These are phyloP conservation scores for Halyomorpha halys DNA, from an alignment of 1,140 invertebrate genomes.

Conservation along the genomic window DNA sequence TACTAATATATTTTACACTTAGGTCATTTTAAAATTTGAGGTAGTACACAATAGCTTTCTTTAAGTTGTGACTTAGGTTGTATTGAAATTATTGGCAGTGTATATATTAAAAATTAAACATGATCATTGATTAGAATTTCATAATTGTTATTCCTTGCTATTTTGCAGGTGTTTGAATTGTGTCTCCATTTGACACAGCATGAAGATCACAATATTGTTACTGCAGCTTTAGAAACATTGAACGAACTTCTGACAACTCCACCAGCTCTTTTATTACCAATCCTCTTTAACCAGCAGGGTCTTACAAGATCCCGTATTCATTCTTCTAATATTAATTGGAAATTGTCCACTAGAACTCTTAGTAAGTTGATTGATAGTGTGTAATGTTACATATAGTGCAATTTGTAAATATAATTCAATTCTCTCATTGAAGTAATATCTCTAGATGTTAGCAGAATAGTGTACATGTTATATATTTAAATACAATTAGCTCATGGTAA, in stretches of 20 bases:
- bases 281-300: slow-evolving; percentile 47
- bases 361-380: slow-evolving; percentile 27
- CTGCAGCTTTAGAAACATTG: slow-evolving; percentile 68
- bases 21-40: too few relatives aligned
- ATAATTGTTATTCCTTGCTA: not conserved
- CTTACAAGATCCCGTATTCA: slow-evolving; percentile 40
- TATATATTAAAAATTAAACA: too few relatives aligned
- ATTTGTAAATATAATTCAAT: not conserved
- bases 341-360: slow-evolving; percentile 28
- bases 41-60: too few relatives aligned
- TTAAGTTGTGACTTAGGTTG: too few relatives aligned
- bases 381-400: not conserved
- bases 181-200: slow-evolving; percentile 59
- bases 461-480: too few relatives aligned
- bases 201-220: slow-evolving; percentile 73
- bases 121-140: too few relatives aligned
- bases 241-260: slow-evolving; percentile 58
- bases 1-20: too few relatives aligned
- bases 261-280: slow-evolving; percentile 45
- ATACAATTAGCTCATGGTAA: too few relatives aligned
- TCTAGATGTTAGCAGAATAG: too few relatives aligned
- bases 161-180: slow-evolving; percentile 64
- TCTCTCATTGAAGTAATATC: too few relatives aligned
- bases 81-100: too few relatives aligned
- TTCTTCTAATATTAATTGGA: slow-evolving; percentile 24